phyloP scores from a whole-genome alignment of 2,888 invertebrate species.

The Dermolepida albohirtum region DNA sequence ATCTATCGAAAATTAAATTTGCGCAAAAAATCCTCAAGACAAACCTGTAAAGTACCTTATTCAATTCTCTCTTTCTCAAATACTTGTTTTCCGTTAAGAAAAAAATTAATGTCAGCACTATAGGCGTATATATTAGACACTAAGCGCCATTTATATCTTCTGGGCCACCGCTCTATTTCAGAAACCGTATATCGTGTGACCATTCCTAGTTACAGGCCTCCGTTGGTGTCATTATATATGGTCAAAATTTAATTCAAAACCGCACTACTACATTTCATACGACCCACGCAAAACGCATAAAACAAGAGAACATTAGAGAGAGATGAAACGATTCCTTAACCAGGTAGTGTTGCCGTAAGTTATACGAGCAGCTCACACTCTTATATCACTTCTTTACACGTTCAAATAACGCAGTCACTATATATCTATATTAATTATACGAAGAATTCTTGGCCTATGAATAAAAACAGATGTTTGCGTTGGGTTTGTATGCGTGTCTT shows the following conservation, averaged over 20 bases:
- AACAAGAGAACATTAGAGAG: no score
- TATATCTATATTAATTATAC: conserved; percentile 15
- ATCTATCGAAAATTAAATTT: no score
- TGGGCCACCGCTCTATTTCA: conserved; percentile 28
- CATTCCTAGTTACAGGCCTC: conserved; percentile 1
- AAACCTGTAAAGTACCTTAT: no score
- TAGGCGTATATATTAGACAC: background rate
- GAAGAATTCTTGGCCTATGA: conserved; percentile 6
- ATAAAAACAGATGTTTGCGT: conserved; percentile 22
- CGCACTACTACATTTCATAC: background rate
- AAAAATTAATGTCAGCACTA: no score
- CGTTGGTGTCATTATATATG: conserved; percentile 7
- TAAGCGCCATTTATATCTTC: conserved; percentile 31
- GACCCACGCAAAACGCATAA: conserved; percentile 2
- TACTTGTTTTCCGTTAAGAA: no score
- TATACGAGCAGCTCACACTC: background rate
- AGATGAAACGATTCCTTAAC: no score
- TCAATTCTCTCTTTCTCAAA: no score
- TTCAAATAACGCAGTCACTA: no score
- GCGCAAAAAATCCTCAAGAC: no score
- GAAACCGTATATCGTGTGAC: conserved; percentile 16
- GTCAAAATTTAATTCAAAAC: conserved; percentile 21
- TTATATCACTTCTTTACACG: no score
- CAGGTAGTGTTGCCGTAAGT: no score
- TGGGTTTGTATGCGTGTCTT: background rate